These are phyloP conservation scores for Champsocephalus esox DNA, from an alignment of 2,797 vertebrate species.

Conservation along the genomic window DNA sequence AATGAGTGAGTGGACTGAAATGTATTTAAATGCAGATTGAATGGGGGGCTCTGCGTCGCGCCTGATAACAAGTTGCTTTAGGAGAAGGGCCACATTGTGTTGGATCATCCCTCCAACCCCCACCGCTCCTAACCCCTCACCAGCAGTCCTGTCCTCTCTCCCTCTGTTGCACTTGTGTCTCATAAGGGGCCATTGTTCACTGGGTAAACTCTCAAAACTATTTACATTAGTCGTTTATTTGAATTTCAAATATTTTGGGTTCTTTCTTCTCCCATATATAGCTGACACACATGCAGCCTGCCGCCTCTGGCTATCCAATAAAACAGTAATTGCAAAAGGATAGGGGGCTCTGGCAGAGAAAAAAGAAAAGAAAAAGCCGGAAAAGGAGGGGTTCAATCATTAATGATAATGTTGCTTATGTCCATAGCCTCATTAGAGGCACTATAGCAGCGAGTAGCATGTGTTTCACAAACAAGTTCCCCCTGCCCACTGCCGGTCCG, in stretches of 20 bases:
- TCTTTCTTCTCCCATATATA: conserved; percentile 56
- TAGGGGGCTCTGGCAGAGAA: conserved; percentile 50
- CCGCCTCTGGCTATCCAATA: conserved; percentile 89
- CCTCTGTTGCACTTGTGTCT: conserved; percentile 90
- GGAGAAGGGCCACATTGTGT: conserved; percentile 98
- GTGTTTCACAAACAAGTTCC: conserved; percentile 93
- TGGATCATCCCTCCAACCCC: conserved; percentile 92
- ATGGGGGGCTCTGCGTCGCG: conserved; percentile 93
- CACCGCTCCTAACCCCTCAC: conserved; percentile 72
- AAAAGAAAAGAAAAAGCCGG: conserved; percentile 38
- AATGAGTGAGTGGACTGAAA: conserved; percentile 98
- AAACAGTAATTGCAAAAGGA: conserved; percentile 91
- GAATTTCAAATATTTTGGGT: conserved; percentile 90
- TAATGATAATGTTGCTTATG: conserved; percentile 95
- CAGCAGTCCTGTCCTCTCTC: conserved; percentile 71
- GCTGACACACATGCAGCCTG: conserved; percentile 61
- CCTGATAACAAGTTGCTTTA: conserved; percentile 99
- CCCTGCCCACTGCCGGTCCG: conserved; percentile 87
- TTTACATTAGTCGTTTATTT: conserved; percentile 99
- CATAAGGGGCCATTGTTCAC: conserved; percentile 98
- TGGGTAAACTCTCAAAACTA: conserved; percentile 99
- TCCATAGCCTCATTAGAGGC: conserved; percentile 94
- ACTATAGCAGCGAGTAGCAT: conserved; percentile 88
- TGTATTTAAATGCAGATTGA: conserved; percentile 99
- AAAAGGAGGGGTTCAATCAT: conserved; percentile 88